Evolutionary conservation across 2,888 invertebrate species (phyloP).

Genomic region (Habroteleia sp.): DNA sequence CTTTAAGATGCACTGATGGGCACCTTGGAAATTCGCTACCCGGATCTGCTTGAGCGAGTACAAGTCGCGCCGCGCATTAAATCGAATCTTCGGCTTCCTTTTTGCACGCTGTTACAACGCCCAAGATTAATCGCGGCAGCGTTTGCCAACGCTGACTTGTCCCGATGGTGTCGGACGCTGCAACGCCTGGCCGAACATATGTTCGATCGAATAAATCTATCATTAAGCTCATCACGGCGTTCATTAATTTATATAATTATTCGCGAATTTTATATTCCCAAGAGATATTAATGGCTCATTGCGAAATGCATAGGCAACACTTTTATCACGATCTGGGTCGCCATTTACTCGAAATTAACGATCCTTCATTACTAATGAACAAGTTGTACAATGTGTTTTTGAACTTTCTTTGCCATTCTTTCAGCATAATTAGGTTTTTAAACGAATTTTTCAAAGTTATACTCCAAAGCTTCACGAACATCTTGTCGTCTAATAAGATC

Average conservation of each 20-base stretch:
- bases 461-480: too few relatives aligned
- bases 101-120: constrained; percentile 60
- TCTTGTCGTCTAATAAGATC: too few relatives aligned
- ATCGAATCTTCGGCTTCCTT: constrained; percentile 60
- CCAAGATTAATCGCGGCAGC: constrained; percentile 60
- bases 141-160: constrained; percentile 31
- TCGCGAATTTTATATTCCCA: constrained; percentile 18
- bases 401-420: constrained; percentile 4
- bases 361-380: constrained; percentile 3
- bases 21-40: constrained; percentile 49
- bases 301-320: constrained; percentile 14
- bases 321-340: constrained; percentile 29
- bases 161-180: constrained; percentile 27
- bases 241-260: constrained; percentile 58
- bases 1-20: constrained; percentile 37
- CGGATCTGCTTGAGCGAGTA: constrained; percentile 50
- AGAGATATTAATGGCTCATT: constrained; percentile 24
- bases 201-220: constrained; percentile 59
- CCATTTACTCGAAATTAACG: constrained; percentile 14
- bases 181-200: constrained; percentile 46
- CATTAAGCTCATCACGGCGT: constrained; percentile 46
- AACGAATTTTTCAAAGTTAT: too few relatives aligned
- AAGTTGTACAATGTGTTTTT: constrained; percentile 1
- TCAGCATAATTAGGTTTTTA: not conserved
- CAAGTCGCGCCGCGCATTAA: constrained; percentile 51